A percentile compares a stretch with the other conserved stretches of the same genome.
These are phyloP conservation scores for Monochamus saltuarius DNA, from an alignment of 1,140 invertebrate species.

Conservation along the genomic window DNA sequence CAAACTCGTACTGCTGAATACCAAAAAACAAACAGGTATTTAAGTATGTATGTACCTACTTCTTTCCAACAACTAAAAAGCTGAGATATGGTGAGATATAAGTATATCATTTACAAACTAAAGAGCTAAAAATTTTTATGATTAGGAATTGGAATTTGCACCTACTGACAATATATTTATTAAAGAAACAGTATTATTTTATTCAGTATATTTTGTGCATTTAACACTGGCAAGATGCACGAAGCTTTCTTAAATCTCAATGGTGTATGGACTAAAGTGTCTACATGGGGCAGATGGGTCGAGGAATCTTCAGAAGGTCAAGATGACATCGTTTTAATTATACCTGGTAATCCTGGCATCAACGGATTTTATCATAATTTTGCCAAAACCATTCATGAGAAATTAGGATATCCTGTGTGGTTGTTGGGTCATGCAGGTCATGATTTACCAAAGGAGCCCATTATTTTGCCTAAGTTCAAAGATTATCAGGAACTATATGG, in stretches of 20 bases:
- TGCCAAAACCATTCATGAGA: constrained; percentile 60
- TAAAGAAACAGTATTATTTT: no score
- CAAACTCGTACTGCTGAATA: no score
- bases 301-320: constrained; percentile 58
- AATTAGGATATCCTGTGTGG: constrained; percentile 67
- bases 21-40: no score
- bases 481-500: constrained; percentile 66
- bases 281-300: constrained; percentile 68
- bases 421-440: constrained; percentile 72
- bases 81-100: no score
- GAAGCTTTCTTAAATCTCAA: constrained; percentile 61
- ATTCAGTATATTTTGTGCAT: no score
- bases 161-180: no score
- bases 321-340: constrained; percentile 58
- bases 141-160: no score
- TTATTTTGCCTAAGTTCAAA: constrained; percentile 52
- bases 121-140: no score
- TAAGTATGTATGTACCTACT: no score
- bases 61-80: no score
- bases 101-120: no score
- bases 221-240: no score
- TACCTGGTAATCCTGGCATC: constrained; percentile 71
- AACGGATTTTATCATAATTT: constrained; percentile 73
- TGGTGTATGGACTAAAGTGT: constrained; percentile 64
- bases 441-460: constrained; percentile 56